Conservation (phyloP, 2,113 vertebrate genomes). For the Sinocyclocheilus maitianheensis region DNA sequence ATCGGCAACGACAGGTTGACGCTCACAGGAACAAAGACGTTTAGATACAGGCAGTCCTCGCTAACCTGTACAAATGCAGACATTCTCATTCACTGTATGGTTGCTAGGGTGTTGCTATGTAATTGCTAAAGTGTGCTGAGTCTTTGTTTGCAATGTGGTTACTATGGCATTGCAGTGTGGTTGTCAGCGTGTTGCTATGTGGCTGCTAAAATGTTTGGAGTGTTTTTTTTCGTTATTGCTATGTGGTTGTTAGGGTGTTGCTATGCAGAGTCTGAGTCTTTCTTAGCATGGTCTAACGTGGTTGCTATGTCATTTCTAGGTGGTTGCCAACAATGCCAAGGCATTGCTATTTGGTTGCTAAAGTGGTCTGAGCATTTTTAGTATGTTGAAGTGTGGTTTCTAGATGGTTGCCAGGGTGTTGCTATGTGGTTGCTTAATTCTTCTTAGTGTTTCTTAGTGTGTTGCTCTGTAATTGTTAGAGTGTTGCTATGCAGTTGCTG, state of each 20-base stretch:
- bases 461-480: not conserved
- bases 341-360: not conserved
- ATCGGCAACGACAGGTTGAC: constrained; percentile 64
- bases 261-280: not conserved
- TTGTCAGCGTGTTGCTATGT: not conserved
- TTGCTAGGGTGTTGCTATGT: not conserved
- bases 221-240: not conserved
- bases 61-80: constrained; percentile 65
- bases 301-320: not conserved
- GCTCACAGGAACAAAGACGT: constrained; percentile 73
- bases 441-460: not conserved
- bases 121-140: not conserved
- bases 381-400: not conserved
- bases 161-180: not conserved
- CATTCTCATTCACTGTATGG: not conserved
- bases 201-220: not conserved
- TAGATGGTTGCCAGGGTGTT: not conserved
- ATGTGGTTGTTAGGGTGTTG: not conserved
- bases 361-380: no score
- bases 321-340: not conserved
- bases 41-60: constrained; percentile 79
- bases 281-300: not conserved
- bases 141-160: not conserved
- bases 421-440: not conserved
- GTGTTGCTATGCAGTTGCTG: not conserved